phyloP scores from a whole-genome alignment of 2,113 vertebrate genomes.

The Lipotes vexillifer region DNA sequence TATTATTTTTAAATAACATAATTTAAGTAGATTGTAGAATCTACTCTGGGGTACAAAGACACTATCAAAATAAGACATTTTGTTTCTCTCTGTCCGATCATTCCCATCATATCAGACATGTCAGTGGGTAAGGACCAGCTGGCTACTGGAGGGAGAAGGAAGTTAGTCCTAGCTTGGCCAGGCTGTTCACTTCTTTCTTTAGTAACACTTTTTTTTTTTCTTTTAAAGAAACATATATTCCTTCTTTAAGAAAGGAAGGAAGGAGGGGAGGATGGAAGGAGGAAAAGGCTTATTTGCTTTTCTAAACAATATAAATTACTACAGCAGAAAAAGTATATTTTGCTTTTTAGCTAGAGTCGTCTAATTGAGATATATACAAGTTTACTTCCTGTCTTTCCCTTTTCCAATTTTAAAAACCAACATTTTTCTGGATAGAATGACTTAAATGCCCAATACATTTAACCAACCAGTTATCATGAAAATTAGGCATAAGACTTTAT shows the following conservation, averaged over 20 bases:
- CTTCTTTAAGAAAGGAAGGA: background rate
- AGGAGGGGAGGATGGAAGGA: background rate
- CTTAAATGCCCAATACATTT: background rate
- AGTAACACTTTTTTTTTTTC: background rate
- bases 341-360: background rate
- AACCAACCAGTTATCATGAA: background rate
- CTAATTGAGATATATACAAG: background rate
- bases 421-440: background rate
- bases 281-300: background rate
- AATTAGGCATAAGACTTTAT: background rate
- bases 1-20: background rate
- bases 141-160: background rate
- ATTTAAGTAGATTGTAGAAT: background rate
- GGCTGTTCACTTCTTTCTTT: background rate
- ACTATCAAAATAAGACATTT: background rate
- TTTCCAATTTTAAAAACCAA: slow-evolving; percentile 13
- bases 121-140: background rate
- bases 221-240: background rate
- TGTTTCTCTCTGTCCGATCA: background rate
- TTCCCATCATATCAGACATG: background rate
- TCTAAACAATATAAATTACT: background rate
- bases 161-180: background rate
- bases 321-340: background rate
- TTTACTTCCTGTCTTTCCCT: background rate
- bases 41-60: background rate